Base-by-base conservation (phyloP, 2,797 vertebrate species). In the Molossus alvarezi region DNA sequence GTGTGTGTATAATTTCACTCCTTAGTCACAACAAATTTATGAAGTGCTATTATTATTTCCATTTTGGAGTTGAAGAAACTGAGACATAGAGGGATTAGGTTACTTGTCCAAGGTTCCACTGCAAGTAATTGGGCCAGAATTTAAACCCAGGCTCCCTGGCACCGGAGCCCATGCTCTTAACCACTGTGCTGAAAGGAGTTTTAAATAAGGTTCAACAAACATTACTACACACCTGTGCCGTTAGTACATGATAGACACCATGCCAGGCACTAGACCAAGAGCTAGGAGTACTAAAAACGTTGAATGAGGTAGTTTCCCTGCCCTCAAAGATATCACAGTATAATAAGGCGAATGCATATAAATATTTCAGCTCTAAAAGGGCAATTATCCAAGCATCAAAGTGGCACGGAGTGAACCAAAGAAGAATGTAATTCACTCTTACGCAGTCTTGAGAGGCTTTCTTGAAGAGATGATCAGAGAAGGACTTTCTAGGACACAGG, bases 41-140 rank as follows among this genome's bases (percentile, higher is more conserved):
- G 45, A 77, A 65, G 41, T 84, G n/a, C n/a, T 33, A 25, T 53
- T 65, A 65, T n/a, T 88, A 51, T 84, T 79, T 11, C 9, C 33
- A 88, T 73, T 91, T 93, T 88, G 17, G 87, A 93, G 29, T 15
- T 67, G 51, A 79, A 75, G 33, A 91, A 73, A 84, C 29, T 77
- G 48, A 93, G 37, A 21, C 29, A 25, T 48, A 33, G 33, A 83
- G 25, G 25, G n/a, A 53, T 79, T 62, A 55, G 18, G 33, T 69
- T 60, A 55, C 18, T 85, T 91, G 23, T 21, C 21, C 57, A 37
- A 58, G 14, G 11, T 76, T 13, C n/a, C 29, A 64, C 51, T 51
- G 20, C 71, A 64, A 76, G 11, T 25, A 20, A 21, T 57, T 33
- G 25, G 53, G 5, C 48, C 25, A 76, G 10, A 76, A 77, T 41